phyloP scores from a whole-genome alignment of 2,888 invertebrate genomes.

The Rhagonycha fulva region DNA sequence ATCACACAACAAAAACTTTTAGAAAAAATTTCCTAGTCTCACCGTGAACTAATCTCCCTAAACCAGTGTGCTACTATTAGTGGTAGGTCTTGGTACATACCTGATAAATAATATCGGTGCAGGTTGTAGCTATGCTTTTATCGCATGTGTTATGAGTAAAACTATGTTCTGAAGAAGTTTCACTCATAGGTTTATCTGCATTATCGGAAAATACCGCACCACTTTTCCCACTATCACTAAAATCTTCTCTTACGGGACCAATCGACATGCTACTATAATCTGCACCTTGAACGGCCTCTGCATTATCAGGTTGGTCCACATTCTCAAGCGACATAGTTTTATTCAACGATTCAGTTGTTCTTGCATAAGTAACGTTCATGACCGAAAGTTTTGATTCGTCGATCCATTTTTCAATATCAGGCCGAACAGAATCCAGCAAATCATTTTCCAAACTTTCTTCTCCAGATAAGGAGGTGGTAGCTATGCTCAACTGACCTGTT shows the following conservation, averaged over 20 bases:
- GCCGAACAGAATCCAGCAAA: constrained; percentile 45
- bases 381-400: constrained; percentile 52
- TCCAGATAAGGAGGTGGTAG: constrained; percentile 47
- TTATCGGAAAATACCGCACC: constrained; percentile 42
- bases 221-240: constrained; percentile 33
- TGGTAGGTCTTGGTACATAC: constrained; percentile 9
- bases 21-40: too few relatives aligned
- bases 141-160: constrained; percentile 40
- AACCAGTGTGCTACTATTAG: too few relatives aligned
- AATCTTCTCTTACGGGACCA: constrained; percentile 34
- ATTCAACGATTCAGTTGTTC: constrained; percentile 6
- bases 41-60: too few relatives aligned
- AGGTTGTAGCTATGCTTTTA: constrained; percentile 25
- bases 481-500: constrained; percentile 55
- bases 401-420: constrained; percentile 54
- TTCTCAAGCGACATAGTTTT: neutral
- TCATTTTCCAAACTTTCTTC: constrained; percentile 53
- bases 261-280: constrained; percentile 40
- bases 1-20: too few relatives aligned
- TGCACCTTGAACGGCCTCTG: constrained; percentile 16
- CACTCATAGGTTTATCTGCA: constrained; percentile 45
- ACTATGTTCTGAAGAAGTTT: constrained; percentile 51
- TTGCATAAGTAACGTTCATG: constrained; percentile 39
- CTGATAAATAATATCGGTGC: constrained; percentile 22
- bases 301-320: neutral